phyloP scores from a whole-genome alignment of 2,113 vertebrate species.

The Pelecanoides urinatrix region DNA sequence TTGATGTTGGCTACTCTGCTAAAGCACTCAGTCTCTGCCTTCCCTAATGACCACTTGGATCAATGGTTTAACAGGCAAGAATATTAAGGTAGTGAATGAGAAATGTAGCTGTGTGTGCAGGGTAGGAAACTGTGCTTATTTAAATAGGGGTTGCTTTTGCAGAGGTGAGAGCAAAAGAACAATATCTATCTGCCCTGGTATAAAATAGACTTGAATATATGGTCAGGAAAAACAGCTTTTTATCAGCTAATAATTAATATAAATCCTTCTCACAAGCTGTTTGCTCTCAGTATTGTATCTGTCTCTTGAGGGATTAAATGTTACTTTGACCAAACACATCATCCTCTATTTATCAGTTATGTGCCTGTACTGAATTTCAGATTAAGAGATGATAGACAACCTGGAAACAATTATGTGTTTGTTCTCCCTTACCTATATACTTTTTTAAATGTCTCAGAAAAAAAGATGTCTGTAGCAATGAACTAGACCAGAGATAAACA shows the following conservation, averaged over 20 bases:
- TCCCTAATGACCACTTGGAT: background rate
- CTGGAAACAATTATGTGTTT: background rate
- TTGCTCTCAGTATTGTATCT: background rate
- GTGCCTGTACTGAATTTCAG: background rate
- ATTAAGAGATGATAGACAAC: background rate
- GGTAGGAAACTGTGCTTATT: background rate
- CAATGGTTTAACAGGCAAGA: background rate
- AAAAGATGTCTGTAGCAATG: background rate
- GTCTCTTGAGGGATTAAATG: background rate
- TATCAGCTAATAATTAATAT: background rate
- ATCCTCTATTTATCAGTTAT: background rate
- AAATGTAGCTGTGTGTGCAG: background rate
- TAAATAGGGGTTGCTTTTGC: background rate
- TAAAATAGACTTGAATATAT: background rate
- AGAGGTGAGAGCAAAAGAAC: background rate
- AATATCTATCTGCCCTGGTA: background rate
- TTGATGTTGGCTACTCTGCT: background rate
- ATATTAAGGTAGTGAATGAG: background rate
- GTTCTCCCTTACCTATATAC: background rate
- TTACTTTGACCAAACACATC: background rate
- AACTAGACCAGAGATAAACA: background rate
- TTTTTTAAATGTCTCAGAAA: background rate
- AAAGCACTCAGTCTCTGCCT: background rate
- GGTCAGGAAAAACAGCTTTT: background rate
- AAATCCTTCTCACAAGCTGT: background rate